phyloP scores from a whole-genome alignment of 1,140 invertebrate species.

The Maniola jurtina region DNA sequence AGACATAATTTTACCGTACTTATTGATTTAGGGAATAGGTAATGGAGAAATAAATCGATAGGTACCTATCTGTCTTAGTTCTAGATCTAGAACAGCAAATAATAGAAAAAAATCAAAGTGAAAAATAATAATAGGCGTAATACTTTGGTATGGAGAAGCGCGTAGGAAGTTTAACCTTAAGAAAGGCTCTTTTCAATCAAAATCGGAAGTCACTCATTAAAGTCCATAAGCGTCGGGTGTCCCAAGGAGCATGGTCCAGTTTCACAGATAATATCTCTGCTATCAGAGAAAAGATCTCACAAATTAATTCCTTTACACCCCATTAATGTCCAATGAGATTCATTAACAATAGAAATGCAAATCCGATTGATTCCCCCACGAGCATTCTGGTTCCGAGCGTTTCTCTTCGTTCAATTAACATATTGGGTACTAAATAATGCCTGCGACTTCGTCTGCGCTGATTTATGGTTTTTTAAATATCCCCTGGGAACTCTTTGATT shows the following conservation, averaged over 20 bases:
- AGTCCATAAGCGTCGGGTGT: conserved; percentile 40
- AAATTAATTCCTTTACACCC: conserved; percentile 73
- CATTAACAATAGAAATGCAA: conserved; percentile 73
- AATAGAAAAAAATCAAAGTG: too few relatives aligned
- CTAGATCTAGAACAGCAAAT: too few relatives aligned
- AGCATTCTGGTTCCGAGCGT: conserved; percentile 56
- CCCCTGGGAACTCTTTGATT: too few relatives aligned
- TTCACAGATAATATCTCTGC: conserved; percentile 59
- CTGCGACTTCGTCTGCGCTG: too few relatives aligned
- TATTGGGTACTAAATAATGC: conserved; percentile 29
- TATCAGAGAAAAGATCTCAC: conserved; percentile 60
- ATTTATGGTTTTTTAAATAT: too few relatives aligned
- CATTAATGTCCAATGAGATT: conserved; percentile 62
- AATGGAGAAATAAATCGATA: too few relatives aligned
- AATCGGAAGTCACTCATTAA: conserved; percentile 59
- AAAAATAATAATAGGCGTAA: too few relatives aligned
- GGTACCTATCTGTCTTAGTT: too few relatives aligned
- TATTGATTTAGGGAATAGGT: too few relatives aligned
- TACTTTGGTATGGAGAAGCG: too few relatives aligned
- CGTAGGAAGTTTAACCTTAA: too few relatives aligned
- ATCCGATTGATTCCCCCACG: conserved; percentile 52
- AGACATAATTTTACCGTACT: too few relatives aligned
- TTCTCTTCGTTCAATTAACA: conserved; percentile 55
- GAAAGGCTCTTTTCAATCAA: not conserved
- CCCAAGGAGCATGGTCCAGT: conserved; percentile 35